phyloP scores from a whole-genome alignment of 2,797 vertebrate species.

The Rhincodon typus region DNA sequence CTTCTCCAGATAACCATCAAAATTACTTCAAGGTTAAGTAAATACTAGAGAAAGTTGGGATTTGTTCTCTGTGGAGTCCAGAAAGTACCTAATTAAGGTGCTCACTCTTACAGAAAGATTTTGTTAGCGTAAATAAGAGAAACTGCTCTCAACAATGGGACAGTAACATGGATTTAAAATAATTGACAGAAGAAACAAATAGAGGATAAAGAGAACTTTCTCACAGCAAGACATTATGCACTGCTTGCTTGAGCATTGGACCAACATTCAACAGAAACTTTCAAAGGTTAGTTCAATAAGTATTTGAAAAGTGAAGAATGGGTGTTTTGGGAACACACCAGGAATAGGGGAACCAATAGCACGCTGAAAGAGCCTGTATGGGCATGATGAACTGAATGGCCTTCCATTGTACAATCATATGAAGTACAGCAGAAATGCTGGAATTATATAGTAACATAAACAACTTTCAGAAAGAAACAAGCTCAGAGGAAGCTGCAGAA shows the following conservation, averaged over 20 bases:
- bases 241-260: background rate
- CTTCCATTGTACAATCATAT: background rate
- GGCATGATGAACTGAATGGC: background rate
- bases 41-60: background rate
- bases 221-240: background rate
- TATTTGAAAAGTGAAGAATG: background rate
- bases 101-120: background rate
- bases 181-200: background rate
- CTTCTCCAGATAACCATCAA: background rate
- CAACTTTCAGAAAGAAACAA: background rate
- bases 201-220: background rate
- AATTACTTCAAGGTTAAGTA: background rate
- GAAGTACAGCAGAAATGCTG: background rate
- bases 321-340: background rate
- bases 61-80: background rate
- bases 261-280: background rate
- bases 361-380: background rate
- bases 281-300: background rate
- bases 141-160: background rate
- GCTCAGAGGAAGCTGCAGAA: too few relatives aligned
- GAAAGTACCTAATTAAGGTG: background rate
- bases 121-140: background rate
- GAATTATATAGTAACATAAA: background rate
- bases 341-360: background rate
- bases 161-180: background rate